Percentiles rank a stretch among this genome's conserved stretches.
Conservation (phyloP, 1,140 invertebrate genomes). For the Chymomyza costata region DNA sequence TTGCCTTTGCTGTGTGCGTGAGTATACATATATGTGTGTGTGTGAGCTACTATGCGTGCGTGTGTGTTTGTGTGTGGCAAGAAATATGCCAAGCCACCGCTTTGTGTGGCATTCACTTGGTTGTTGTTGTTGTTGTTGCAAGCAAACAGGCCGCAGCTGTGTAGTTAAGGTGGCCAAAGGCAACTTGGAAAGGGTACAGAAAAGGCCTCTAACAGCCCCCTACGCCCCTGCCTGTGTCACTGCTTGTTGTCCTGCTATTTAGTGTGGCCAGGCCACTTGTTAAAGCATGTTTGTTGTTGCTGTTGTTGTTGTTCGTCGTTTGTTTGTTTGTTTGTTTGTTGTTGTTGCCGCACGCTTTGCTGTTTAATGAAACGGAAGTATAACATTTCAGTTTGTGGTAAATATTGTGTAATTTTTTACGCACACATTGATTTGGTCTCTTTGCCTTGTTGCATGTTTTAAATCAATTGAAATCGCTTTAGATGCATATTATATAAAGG, state of each 20-base stretch:
- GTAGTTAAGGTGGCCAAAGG: neutral
- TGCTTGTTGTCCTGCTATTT: conserved; percentile 51
- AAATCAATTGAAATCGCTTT: too few relatives aligned
- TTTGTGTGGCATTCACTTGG: conserved; percentile 26
- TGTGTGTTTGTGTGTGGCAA: conserved; percentile 22
- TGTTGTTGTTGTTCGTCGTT: conserved; percentile 14
- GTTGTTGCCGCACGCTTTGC: conserved; percentile 46
- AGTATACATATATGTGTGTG: conserved; percentile 2
- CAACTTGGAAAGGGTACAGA: neutral
- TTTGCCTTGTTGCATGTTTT: too few relatives aligned
- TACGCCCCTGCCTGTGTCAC: too few relatives aligned
- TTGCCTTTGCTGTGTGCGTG: conserved; percentile 45
- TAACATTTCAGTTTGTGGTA: conserved; percentile 63
- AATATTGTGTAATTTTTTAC: conserved; percentile 53
- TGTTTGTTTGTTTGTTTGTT: conserved; percentile 10
- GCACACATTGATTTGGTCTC: conserved; percentile 5
- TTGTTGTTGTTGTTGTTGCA: conserved; percentile 6
- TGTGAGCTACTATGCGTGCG: conserved; percentile 5
- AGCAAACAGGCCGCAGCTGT: conserved; percentile 10
- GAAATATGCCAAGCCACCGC: conserved; percentile 45
- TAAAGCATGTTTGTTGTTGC: too few relatives aligned
- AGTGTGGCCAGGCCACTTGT: too few relatives aligned
- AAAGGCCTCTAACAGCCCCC: conserved; percentile 17
- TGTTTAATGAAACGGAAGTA: conserved; percentile 68
- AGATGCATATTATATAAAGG: too few relatives aligned